Percentiles rank a stretch among this genome's conserved stretches.
These are phyloP conservation scores for Mesembrinibis cayennensis DNA, from an alignment of 2,113 vertebrate species.

Conservation along the genomic window DNA sequence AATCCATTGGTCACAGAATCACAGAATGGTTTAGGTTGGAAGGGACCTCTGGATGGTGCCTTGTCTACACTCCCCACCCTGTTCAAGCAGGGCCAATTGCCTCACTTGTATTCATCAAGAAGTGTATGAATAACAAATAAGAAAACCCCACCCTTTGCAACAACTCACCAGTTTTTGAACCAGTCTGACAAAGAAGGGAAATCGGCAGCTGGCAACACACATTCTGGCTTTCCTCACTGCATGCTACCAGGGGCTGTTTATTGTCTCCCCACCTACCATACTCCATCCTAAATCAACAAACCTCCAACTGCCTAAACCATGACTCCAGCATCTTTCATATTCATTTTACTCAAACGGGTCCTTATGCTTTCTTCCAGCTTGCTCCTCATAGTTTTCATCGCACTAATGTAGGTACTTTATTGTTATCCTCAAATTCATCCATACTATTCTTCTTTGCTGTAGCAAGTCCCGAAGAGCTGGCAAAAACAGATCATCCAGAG, in stretches of 20 bases:
- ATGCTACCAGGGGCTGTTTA: not conserved
- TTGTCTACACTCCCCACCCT: not conserved
- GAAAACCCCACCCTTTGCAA: not conserved
- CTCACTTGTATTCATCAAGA: not conserved
- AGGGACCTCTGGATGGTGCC: not conserved
- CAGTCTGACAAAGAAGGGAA: not conserved
- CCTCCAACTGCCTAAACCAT: not conserved
- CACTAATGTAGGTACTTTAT: not conserved
- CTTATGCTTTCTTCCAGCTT: not conserved
- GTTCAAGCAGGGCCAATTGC: not conserved
- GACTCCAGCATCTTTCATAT: not conserved
- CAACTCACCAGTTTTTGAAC: not conserved
- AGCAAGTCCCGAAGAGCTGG: not conserved
- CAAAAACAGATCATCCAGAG: not conserved
- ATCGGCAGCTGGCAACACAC: not conserved
- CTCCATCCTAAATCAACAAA: not conserved
- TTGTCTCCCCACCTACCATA: not conserved
- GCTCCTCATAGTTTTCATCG: not conserved
- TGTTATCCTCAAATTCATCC: not conserved
- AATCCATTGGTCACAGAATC: not conserved
- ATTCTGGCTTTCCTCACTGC: not conserved
- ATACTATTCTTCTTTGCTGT: not conserved
- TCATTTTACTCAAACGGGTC: not conserved
- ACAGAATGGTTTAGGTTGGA: not conserved
- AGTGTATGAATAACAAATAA: not conserved